Base-by-base conservation (phyloP, 1,140 invertebrate genomes). In the Liolophura sinensis region DNA sequence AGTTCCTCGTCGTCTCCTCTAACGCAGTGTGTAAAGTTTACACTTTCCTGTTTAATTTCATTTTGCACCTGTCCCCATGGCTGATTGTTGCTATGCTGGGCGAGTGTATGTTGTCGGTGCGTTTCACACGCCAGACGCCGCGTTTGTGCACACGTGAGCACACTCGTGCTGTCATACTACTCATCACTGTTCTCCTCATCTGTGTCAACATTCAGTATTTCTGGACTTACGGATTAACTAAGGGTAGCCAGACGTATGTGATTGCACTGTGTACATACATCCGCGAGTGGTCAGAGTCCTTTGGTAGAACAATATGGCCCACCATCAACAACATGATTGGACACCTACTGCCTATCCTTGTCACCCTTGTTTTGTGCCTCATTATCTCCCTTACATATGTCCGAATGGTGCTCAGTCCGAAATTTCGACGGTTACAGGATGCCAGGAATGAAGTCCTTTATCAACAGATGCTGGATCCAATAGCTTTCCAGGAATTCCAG, bases 131-230 rank as follows among this genome's bases (percentile, higher is more conserved):
- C 11, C 67, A 68, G 40, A 78, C 77, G 18, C 78, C 80, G 59
- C 57, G 59, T 14, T 73, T 82, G 68, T 84, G 82, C 67, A 81
- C 77, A 5, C 57, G 73, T 0, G 78, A 82, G 62, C 67, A 79
- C 27, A 79, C 78, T 9, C 74, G 73, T 14, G 74, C 79, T 18
- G 73, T 82, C 48, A 68, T 80, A 55, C 60, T 83, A 25, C 71
- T 82, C 9, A 74, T 82, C 15, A 73, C 74, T 11, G 77, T 83
- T 12, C 40, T 84, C 0, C 62, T 83, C 0, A 73, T 82, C 40
- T 78, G 76, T 59, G 68, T 84, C 18, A 83, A 84, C 69, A 74
- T 80, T 24, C 80, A 83, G 63, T 80, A 74, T 71, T 84, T 85
- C 73, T 83, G 82, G 78, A 84, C 82, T 0, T 73, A 73, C 49